These are phyloP conservation scores for Hirtodrosophila alboralis DNA, from an alignment of 2,888 invertebrate genomes.

Conservation along the genomic window DNA sequence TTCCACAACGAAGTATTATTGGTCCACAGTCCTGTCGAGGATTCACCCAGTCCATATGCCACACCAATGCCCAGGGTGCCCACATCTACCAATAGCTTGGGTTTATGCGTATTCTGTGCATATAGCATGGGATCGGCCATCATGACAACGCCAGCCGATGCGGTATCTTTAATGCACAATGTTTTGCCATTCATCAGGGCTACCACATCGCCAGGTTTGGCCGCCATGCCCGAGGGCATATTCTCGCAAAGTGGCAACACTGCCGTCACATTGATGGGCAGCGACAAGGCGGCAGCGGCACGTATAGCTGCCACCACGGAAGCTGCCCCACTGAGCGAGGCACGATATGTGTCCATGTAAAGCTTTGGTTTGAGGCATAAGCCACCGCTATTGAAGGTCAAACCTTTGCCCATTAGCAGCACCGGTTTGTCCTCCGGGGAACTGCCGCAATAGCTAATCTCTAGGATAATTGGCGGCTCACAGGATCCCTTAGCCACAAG, in stretches of 20 bases:
- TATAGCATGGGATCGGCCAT: slow-evolving; percentile 92
- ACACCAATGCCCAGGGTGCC: slow-evolving; percentile 85
- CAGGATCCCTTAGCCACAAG: slow-evolving; percentile 83
- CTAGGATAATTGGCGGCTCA: slow-evolving; percentile 86
- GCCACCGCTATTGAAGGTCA: slow-evolving; percentile 85
- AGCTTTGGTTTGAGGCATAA: slow-evolving; percentile 63
- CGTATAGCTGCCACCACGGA: slow-evolving; percentile 85
- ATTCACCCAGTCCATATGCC: slow-evolving; percentile 85
- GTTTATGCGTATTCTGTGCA: slow-evolving; percentile 87
- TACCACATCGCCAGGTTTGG: slow-evolving; percentile 85
- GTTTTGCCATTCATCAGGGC: slow-evolving; percentile 85
- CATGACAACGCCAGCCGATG: slow-evolving; percentile 90
- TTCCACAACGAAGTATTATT: slow-evolving; percentile 85
- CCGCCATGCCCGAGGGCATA: slow-evolving; percentile 86
- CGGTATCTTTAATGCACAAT: slow-evolving; percentile 84
- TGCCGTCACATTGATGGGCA: slow-evolving; percentile 85
- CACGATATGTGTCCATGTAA: slow-evolving; percentile 82
- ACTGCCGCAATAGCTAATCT: slow-evolving; percentile 85
- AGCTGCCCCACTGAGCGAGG: slow-evolving; percentile 87
- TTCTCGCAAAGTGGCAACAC: slow-evolving; percentile 84
- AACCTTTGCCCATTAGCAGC: slow-evolving; percentile 86
- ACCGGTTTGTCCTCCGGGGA: slow-evolving; percentile 84
- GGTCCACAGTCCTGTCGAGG: slow-evolving; percentile 86
- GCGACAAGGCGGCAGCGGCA: slow-evolving; percentile 85
- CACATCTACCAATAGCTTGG: slow-evolving; percentile 86